These are phyloP conservation scores for Myopa tessellatipennis DNA, from an alignment of 2,888 invertebrate genomes.

Conservation along the genomic window DNA sequence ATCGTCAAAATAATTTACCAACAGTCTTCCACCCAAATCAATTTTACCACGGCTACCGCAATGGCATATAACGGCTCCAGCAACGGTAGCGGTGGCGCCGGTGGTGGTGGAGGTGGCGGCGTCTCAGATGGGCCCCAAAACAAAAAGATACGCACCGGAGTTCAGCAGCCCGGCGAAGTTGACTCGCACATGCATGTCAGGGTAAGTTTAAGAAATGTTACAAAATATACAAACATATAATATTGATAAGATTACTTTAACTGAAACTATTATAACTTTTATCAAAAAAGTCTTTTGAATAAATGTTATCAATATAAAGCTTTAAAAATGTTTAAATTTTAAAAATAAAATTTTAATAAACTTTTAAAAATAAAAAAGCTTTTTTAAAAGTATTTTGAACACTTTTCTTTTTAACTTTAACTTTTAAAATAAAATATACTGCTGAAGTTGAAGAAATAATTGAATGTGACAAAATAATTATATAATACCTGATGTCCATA, in stretches of 20 bases:
- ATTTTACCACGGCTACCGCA: constrained; percentile 61
- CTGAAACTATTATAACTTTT: no score
- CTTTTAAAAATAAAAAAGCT: constrained; percentile 66
- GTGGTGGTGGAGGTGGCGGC: constrained; percentile 63
- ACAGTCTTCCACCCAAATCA: constrained; percentile 55
- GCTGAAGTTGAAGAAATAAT: background rate
- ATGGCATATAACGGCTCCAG: constrained; percentile 67
- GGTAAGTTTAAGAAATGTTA: constrained; percentile 56
- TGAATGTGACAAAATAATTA: background rate
- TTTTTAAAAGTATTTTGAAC: constrained; percentile 48
- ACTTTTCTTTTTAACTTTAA: background rate
- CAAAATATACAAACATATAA: background rate
- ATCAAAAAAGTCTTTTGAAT: no score
- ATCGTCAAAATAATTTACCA: constrained; percentile 63
- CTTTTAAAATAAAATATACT: background rate
- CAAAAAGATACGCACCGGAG: constrained; percentile 67
- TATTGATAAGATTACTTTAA: no score
- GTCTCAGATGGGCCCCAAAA: constrained; percentile 67
- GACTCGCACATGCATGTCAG: constrained; percentile 65
- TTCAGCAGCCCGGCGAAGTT: constrained; percentile 64
- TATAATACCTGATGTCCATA: no score
- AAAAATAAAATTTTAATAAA: constrained; percentile 48
- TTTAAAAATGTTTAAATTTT: no score
- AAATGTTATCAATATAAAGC: no score
- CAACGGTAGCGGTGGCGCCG: constrained; percentile 65